Conservation (phyloP, 2,113 vertebrate genomes). For the Myotis brandtii region DNA sequence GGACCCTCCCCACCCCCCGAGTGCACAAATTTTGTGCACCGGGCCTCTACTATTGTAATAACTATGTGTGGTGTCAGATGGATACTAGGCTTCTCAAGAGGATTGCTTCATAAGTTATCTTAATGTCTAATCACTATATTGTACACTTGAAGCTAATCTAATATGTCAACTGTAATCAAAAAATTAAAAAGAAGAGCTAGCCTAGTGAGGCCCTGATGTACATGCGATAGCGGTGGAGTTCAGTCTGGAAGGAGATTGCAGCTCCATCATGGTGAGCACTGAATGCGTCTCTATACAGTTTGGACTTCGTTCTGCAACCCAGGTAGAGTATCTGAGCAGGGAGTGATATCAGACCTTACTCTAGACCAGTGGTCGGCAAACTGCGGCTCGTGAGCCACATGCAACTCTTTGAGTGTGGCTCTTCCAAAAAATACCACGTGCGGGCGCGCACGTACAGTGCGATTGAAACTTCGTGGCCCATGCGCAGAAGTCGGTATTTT, state of each 20-base stretch:
- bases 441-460: too few species aligned
- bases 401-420: too few species aligned
- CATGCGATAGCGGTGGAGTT: neutral
- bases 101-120: neutral
- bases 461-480: too few species aligned
- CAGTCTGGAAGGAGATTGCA: neutral
- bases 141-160: neutral
- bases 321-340: neutral
- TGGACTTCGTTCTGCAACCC: neutral
- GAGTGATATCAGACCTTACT: neutral
- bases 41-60: neutral
- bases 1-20: too few species aligned
- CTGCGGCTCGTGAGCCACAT: too few species aligned
- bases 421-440: too few species aligned
- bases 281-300: neutral
- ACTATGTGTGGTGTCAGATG: neutral
- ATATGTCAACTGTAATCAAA: neutral
- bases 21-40: too few species aligned
- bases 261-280: neutral
- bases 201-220: neutral
- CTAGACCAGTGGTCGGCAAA: neutral
- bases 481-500: too few species aligned
- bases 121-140: neutral
- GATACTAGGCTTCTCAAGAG: neutral
- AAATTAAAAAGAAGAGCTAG: neutral